Percentiles rank a stretch among this genome's conserved stretches.
Conservation (phyloP, 2,888 invertebrate species). For the Dromius quadrimaculatus region DNA sequence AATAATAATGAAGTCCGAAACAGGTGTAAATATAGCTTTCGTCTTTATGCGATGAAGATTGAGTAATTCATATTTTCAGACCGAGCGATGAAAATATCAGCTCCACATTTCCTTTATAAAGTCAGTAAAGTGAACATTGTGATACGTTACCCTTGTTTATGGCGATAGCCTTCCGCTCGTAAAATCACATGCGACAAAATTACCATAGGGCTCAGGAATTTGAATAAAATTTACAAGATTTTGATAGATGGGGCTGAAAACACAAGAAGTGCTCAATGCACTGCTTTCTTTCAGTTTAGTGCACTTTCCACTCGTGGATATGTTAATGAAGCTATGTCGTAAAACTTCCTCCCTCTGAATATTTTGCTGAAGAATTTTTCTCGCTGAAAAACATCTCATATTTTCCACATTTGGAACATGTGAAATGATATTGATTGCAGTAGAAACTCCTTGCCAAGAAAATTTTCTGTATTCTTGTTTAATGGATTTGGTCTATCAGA, state of each 20-base stretch:
- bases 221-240: slow-evolving; percentile 48
- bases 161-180: slow-evolving; percentile 39
- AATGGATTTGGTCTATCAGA: too few species aligned
- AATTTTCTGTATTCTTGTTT: too few species aligned
- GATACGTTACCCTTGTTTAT: slow-evolving; percentile 47
- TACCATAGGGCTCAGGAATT: slow-evolving; percentile 47
- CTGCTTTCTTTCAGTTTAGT: slow-evolving; percentile 1
- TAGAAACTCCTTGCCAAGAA: too few species aligned
- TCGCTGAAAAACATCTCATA: too few species aligned
- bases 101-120: too few species aligned
- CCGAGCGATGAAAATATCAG: too few species aligned
- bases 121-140: slow-evolving; percentile 38
- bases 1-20: too few species aligned
- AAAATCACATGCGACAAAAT: slow-evolving; percentile 46
- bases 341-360: slow-evolving; percentile 22
- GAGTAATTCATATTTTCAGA: too few species aligned
- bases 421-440: too few species aligned
- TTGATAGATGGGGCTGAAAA: slow-evolving; percentile 41
- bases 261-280: background rate
- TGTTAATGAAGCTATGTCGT: slow-evolving; percentile 36
- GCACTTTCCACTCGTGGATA: slow-evolving; percentile 5
- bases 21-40: too few species aligned
- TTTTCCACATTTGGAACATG: too few species aligned
- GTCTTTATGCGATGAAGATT: too few species aligned
- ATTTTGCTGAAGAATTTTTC: slow-evolving; percentile 22